Evolutionary conservation across 2,888 invertebrate species (phyloP), one percentile per base, ranked within the genome.

Genomic region (Mechanitis messenoides): DNA sequence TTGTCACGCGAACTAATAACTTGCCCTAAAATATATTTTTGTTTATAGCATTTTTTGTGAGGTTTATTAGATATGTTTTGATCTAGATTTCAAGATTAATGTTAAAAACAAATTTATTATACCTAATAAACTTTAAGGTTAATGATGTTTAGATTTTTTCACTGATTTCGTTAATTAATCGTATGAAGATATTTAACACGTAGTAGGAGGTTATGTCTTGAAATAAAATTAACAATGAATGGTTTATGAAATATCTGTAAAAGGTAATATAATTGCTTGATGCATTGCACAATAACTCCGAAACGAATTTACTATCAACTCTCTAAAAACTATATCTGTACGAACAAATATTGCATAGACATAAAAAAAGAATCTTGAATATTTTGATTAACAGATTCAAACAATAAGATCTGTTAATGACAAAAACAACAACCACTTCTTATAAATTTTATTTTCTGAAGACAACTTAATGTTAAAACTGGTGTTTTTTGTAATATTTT

Each of bases 211-310:
- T 70, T 74, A 72, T 78, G 60, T 62, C 68, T 67, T 75, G 76
- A 82, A 87, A 86, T 82, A 86, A 87, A 87, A 87, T 85, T 84
- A 85, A 84, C 85, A 85, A 85, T 84, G 57, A 62, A 59, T 79
- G 79, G 77, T 84, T 82, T 81, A 84, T 85, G 83, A 85, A 85
- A 84, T 81, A 76, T 83, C 76, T 72, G 72, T 78, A 73, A 80
- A 78, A 77, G 80, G 80, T 83, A 84, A 83, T 82, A 83, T 81
- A 83, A 87, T 83, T 80, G 78, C 75, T 84, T 79, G 78, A 76
- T 71, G 67, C 65, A 72, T 86, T 86, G 76, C 85, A 78, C 84
- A 88, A 87, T 80, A 76, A 73, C 73, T 73, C 68, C 69, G 67
- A 67, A 72, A 69, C 72, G 74, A 73, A 70, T 78, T 75, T 72